A percentile compares a stretch with the other conserved stretches of the same genome.
These are phyloP conservation scores for Carcina quercana DNA, from an alignment of 2,888 invertebrate species.

Conservation along the genomic window DNA sequence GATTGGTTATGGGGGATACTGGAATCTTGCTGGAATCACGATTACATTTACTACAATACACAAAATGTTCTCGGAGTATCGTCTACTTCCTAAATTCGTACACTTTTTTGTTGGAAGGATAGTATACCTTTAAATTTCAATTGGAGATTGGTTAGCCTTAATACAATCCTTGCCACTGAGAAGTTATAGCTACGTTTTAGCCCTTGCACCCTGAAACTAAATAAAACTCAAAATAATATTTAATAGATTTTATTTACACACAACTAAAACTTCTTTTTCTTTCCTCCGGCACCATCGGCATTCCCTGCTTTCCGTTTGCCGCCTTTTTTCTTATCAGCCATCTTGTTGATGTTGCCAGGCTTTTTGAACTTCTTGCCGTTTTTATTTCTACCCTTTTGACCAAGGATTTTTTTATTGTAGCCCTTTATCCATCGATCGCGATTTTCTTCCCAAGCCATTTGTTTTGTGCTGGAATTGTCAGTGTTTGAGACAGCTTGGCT, in stretches of 20 bases:
- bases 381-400: constrained; percentile 35
- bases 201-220: no score
- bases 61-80: no score
- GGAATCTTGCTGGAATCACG: no score
- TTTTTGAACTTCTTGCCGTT: constrained; percentile 24
- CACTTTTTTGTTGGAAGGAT: no score
- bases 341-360: constrained; percentile 31
- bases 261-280: constrained; percentile 48
- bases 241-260: constrained; percentile 3
- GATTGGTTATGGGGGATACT: no score
- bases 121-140: no score
- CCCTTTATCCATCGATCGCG: constrained; percentile 78
- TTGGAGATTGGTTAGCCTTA: no score
- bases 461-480: constrained; percentile 86
- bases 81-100: no score
- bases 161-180: no score
- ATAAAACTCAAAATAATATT: background rate
- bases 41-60: no score
- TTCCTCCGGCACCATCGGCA: constrained; percentile 39
- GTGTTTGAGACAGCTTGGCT: constrained; percentile 81
- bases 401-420: constrained; percentile 62
- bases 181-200: no score
- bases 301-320: constrained; percentile 38
- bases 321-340: constrained; percentile 36
- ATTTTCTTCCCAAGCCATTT: constrained; percentile 88